These are phyloP conservation scores for Coregonus suidteri DNA, from an alignment of 2,797 vertebrate genomes.

Conservation along the genomic window DNA sequence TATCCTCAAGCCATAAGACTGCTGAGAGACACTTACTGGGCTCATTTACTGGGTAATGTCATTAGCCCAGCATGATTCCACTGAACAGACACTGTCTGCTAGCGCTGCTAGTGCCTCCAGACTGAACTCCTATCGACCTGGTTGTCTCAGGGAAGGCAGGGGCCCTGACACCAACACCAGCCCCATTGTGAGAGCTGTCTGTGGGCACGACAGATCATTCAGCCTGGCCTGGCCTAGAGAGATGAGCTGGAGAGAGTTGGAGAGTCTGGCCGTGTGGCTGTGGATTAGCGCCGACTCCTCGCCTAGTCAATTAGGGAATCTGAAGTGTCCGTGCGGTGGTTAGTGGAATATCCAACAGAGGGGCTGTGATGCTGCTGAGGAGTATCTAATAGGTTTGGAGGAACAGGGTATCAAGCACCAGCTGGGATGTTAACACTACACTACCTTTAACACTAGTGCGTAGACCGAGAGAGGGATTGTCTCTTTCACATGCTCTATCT, in stretches of 20 bases:
- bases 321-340: too few relatives aligned
- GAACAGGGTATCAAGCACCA: too few relatives aligned
- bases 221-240: conserved; percentile 27
- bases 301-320: neutral
- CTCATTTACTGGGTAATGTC: conserved; percentile 23
- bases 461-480: too few relatives aligned
- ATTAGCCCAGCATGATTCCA: neutral
- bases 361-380: too few relatives aligned
- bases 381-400: too few relatives aligned
- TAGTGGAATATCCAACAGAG: too few relatives aligned
- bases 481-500: too few relatives aligned
- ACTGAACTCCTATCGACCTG: conserved; percentile 38
- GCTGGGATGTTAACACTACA: too few relatives aligned
- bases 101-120: conserved; percentile 8
- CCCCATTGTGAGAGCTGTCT: conserved; percentile 52
- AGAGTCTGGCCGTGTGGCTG: conserved; percentile 16
- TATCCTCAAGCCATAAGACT: too few relatives aligned
- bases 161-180: conserved; percentile 41
- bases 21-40: neutral
- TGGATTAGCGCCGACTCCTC: conserved; percentile 6
- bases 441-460: too few relatives aligned
- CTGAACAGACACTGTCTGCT: conserved; percentile 19
- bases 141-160: conserved; percentile 21
- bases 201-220: conserved; percentile 54
- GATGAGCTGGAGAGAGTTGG: conserved; percentile 21